A percentile compares a stretch with the other conserved stretches of the same genome.
phyloP scores from a whole-genome alignment of 2,888 invertebrate species.

The Agrochola macilenta region DNA sequence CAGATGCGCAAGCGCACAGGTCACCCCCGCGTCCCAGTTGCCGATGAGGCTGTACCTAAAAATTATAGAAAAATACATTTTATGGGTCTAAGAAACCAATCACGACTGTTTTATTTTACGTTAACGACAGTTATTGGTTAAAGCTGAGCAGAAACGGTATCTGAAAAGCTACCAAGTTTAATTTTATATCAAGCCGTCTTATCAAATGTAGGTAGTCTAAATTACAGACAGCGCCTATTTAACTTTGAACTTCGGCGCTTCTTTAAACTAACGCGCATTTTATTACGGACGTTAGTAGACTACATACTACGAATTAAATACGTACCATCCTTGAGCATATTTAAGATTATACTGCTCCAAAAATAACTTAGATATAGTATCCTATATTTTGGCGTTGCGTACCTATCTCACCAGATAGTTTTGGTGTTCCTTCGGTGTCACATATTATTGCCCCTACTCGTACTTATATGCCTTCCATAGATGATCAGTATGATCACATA shows the following conservation, averaged over 20 bases:
- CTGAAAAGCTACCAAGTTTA: not conserved
- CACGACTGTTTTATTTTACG: not conserved
- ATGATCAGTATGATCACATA: not conserved
- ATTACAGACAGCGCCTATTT: not conserved
- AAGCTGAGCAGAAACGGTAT: not conserved
- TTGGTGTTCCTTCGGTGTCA: not conserved
- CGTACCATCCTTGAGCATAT: not conserved
- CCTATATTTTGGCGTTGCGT: not conserved
- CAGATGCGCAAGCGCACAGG: conserved; percentile 97
- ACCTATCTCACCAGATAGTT: not conserved
- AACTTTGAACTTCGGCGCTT: not conserved
- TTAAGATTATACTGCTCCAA: not conserved
- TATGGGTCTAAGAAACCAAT: not conserved
- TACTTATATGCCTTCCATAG: not conserved
- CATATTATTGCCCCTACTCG: not conserved
- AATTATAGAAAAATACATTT: not conserved
- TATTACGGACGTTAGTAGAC: not conserved
- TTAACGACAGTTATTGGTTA: not conserved
- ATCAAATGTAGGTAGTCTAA: not conserved
- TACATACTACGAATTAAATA: not conserved
- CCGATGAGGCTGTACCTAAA: conserved; percentile 91
- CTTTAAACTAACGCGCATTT: not conserved
- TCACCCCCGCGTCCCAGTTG: conserved; percentile 94
- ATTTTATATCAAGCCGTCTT: not conserved
- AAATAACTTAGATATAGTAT: not conserved